Evolutionary conservation across 2,113 vertebrate genomes (phyloP).

Genomic region (Aptenodytes patagonicus): DNA sequence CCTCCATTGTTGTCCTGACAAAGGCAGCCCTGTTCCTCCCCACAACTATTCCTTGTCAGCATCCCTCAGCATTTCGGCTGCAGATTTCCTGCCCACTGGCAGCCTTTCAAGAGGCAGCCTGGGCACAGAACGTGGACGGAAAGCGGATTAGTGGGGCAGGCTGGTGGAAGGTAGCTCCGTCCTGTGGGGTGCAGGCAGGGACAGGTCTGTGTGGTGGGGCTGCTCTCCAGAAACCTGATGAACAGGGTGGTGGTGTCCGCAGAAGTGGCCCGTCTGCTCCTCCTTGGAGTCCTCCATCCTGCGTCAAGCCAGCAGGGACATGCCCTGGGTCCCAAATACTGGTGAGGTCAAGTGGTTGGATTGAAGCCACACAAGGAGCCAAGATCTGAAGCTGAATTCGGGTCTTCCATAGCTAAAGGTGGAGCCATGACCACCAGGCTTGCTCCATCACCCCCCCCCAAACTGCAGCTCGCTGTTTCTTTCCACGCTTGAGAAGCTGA

Average conservation of each 20-base stretch:
- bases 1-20: conserved; percentile 15
- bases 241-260: background rate
- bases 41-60: conserved; percentile 34
- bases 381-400: background rate
- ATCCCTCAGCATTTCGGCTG: background rate
- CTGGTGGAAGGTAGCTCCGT: background rate
- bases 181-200: background rate
- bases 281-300: background rate
- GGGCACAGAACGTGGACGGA: background rate
- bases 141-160: background rate
- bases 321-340: background rate
- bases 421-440: background rate
- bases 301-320: background rate
- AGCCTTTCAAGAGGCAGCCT: background rate
- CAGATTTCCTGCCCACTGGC: conserved; percentile 45
- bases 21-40: conserved; percentile 39
- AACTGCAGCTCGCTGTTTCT: background rate
- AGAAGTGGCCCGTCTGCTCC: background rate
- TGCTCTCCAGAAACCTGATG: background rate
- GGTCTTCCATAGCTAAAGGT: background rate
- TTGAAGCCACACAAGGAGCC: background rate
- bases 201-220: background rate
- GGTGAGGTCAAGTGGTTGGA: background rate
- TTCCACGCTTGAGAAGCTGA: background rate
- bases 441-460: rapidly evolving